A percentile compares a stretch with the other conserved stretches of the same genome.
These are phyloP conservation scores for Ariopsis seemanni DNA, from an alignment of 2,113 vertebrate genomes.

Conservation along the genomic window DNA sequence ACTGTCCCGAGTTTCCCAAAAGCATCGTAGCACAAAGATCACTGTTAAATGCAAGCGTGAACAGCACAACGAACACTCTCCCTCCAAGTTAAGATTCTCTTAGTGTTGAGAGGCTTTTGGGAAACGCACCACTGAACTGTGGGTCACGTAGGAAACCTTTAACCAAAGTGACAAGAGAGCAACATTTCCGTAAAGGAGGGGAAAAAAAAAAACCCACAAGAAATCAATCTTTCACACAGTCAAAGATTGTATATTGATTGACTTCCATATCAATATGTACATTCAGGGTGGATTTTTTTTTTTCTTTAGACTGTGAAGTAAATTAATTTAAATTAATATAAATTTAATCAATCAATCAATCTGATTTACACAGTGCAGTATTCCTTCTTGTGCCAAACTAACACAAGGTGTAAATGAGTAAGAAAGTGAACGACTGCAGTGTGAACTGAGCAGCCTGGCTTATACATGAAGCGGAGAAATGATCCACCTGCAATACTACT, in stretches of 20 bases:
- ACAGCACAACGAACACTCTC: too few species aligned
- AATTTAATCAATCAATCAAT: constrained; percentile 1
- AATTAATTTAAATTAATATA: neutral
- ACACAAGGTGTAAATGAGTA: neutral
- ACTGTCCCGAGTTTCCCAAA: too few species aligned
- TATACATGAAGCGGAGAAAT: neutral
- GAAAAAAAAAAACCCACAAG: neutral
- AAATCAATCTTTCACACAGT: neutral
- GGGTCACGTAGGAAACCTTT: neutral
- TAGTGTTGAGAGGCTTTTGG: too few species aligned
- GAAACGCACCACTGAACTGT: neutral
- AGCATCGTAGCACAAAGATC: too few species aligned
- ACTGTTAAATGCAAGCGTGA: too few species aligned
- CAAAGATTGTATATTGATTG: neutral
- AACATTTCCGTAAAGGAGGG: neutral
- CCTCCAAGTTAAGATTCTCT: too few species aligned
- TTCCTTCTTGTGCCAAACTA: neutral
- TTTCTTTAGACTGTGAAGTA: neutral
- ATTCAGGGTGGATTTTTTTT: neutral
- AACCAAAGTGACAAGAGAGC: neutral
- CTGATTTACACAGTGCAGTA: neutral
- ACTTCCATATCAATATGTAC: neutral
- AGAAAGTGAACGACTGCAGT: neutral
- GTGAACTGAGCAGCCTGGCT: constrained; percentile 1
- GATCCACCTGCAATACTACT: neutral